Evolutionary conservation across 2,888 invertebrate genomes (phyloP), one percentile per base, ranked within the genome.

Genomic region (Eupithecia subfuscata): DNA sequence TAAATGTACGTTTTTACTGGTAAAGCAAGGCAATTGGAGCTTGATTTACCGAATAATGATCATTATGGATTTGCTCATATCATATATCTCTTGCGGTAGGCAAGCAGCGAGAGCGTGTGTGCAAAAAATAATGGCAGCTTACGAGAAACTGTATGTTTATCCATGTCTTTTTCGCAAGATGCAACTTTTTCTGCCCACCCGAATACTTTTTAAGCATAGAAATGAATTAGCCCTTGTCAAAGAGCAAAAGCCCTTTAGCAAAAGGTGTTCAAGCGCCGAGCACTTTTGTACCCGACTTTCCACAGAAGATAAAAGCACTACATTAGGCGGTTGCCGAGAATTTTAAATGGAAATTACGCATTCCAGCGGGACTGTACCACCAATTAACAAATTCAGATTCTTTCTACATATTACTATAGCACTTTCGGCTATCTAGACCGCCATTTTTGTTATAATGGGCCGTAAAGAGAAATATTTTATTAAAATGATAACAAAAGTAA

Each of bases 321-420:
- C 79, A 81, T 82, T 79, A 75, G 74, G 77, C 75, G 69, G 75
- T 79, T 73, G 69, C 74, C 67, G 78, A 69, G 72, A 79, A 77
- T 79, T 79, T 77, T 64, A 79, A 81, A 81, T 78, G 74, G 71
- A 74, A 69, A 74, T 76, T 74, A 78, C 78, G 78, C 79, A 79
- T 80, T 79, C 75, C 74, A 70, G 40, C 76, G 70, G 71, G 74
- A 75, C 71, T 78, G 78, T 76, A 77, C 69, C 79, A 74, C 75
- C 79, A 79, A 79, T 78, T 80, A 82, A 80, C 72, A 77, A 77
- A 67, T 79, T 70, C 45, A 40, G 74, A 74, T 76, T 75, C 65
- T 75, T 72, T 65, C 64, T 68, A 76, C 70, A 69, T 76, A 79
- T 75, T 71, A 43, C 65, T 40, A 30, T 52, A 63, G 69, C 65